phyloP scores from a whole-genome alignment of 2,113 vertebrate species.

The Porphyrio hochstetteri region DNA sequence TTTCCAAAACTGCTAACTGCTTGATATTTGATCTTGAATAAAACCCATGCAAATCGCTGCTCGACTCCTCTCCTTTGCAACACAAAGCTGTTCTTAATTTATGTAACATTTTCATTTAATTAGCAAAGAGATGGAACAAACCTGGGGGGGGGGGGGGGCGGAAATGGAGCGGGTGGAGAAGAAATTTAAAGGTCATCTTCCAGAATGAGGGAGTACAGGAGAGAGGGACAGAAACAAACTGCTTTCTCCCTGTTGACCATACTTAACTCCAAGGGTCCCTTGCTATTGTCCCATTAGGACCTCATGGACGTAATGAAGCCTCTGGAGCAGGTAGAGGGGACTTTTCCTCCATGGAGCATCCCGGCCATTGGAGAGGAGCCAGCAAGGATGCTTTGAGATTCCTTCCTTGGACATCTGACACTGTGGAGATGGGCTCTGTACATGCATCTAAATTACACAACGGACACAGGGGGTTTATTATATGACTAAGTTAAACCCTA shows the following conservation, averaged over 20 bases:
- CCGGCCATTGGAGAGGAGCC: not conserved
- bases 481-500: rapidly evolving
- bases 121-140: not conserved
- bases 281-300: rapidly evolving
- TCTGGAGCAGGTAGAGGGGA: rapidly evolving
- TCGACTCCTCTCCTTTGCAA: not conserved
- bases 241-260: not conserved
- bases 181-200: not conserved
- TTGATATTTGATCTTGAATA: not conserved
- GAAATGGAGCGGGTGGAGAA: no score
- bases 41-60: not conserved
- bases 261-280: rapidly evolving
- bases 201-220: rapidly evolving
- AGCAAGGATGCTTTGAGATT: not conserved
- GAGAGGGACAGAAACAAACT: not conserved
- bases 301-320: rapidly evolving
- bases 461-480: rapidly evolving
- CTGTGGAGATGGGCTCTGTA: not conserved
- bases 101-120: not conserved
- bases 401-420: not conserved
- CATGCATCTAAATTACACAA: not conserved
- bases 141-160: not conserved
- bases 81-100: conserved; percentile 16
- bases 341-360: not conserved
- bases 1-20: not conserved